Evolutionary conservation across 2,113 vertebrate genomes (phyloP).

Genomic region (Noturus placidus): DNA sequence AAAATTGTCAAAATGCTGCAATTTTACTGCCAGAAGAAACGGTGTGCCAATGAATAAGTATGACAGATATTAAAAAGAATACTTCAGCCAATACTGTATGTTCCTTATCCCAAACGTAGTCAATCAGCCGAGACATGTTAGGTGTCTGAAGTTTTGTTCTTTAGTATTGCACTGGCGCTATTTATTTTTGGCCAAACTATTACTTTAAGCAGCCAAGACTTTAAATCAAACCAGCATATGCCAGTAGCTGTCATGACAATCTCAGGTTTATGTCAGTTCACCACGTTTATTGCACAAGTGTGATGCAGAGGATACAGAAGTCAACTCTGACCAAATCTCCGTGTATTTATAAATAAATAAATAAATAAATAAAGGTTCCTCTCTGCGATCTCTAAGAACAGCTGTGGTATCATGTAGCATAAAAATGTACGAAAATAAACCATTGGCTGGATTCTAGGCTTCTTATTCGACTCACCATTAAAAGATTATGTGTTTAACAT

Average conservation of each 20-base stretch:
- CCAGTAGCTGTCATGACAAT: conserved; percentile 12
- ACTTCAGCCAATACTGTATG: not conserved
- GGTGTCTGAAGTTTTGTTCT: conserved; percentile 3
- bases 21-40: conserved; percentile 3
- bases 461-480: conserved; percentile 12
- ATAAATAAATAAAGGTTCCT: not conserved
- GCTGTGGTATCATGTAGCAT: not conserved
- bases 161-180: not conserved
- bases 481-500: conserved; percentile 48
- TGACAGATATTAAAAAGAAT: not conserved
- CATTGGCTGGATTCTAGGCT: not conserved
- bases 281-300: not conserved
- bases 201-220: conserved; percentile 13
- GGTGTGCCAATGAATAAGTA: not conserved
- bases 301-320: not conserved
- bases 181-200: conserved; percentile 8
- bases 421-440: conserved; percentile 12
- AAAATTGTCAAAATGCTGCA: not conserved
- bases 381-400: conserved; percentile 13
- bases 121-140: not conserved
- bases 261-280: conserved; percentile 1
- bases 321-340: not conserved
- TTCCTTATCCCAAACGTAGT: conserved; percentile 2
- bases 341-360: too few species aligned
- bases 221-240: not conserved